A percentile compares a stretch with the other conserved stretches of the same genome.
These are phyloP conservation scores for Prosopocoilus inquinatus DNA, from an alignment of 2,888 invertebrate species.

Conservation along the genomic window DNA sequence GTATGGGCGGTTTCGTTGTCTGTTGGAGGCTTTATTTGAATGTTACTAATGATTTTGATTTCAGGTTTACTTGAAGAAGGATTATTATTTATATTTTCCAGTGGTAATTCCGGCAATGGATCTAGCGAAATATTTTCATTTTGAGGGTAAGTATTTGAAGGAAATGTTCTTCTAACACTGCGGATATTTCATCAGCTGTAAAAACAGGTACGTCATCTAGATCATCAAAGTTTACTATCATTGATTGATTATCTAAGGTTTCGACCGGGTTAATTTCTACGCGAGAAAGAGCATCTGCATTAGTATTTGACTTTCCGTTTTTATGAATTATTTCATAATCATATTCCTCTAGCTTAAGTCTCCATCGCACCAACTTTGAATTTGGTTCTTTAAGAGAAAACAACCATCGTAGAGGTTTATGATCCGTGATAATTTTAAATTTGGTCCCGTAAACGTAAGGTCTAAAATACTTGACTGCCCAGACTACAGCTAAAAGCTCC, in stretches of 20 bases:
- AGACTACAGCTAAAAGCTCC: constrained; percentile 6
- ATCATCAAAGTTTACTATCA: constrained; percentile 10
- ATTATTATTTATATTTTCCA: not conserved
- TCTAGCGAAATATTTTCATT: too few species aligned
- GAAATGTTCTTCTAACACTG: too few species aligned
- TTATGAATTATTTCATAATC: constrained; percentile 9
- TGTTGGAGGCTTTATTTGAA: not conserved
- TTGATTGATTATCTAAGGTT: not conserved
- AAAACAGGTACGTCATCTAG: not conserved
- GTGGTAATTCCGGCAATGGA: too few species aligned
- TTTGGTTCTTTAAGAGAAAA: constrained; percentile 5
- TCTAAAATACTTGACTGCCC: constrained; percentile 6
- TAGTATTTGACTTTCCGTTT: constrained; percentile 10
- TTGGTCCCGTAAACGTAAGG: constrained; percentile 1
- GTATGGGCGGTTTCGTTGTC: not conserved
- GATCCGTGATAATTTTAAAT: constrained; percentile 9
- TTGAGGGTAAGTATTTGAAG: too few species aligned
- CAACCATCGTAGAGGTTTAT: constrained; percentile 11
- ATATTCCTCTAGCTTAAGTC: constrained; percentile 8
- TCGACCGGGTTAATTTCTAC: constrained; percentile 5
- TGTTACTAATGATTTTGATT: not conserved
- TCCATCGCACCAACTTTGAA: constrained; percentile 7
- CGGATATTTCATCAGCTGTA: too few species aligned
- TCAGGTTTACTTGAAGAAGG: not conserved
- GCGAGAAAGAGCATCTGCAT: constrained; percentile 10